These are phyloP conservation scores for Tonatia bakeri DNA, from an alignment of 2,113 vertebrate species.

Conservation along the genomic window DNA sequence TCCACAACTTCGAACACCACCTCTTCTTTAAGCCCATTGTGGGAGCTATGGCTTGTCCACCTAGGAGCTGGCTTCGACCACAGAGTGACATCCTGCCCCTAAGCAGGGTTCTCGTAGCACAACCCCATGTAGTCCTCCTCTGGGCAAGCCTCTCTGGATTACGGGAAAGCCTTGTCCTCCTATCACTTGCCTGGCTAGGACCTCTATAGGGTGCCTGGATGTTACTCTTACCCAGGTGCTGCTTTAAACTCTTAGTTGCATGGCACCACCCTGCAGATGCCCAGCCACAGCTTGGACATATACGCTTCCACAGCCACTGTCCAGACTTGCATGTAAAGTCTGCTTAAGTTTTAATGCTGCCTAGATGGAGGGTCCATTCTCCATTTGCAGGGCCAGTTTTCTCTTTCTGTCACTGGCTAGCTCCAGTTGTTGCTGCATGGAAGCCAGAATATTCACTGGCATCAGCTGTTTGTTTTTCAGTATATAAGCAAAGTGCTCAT, in stretches of 20 bases:
- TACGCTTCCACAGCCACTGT: constrained; percentile 71
- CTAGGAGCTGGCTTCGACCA: constrained; percentile 88
- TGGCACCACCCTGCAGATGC: constrained; percentile 45
- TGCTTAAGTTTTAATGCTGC: constrained; percentile 83
- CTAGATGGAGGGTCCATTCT: constrained; percentile 97
- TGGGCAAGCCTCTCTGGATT: constrained; percentile 87
- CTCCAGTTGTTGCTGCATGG: constrained; percentile 94
- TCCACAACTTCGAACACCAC: constrained; percentile 85
- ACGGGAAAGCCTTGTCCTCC: constrained; percentile 85
- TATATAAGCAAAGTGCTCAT: constrained; percentile 99
- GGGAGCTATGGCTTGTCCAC: constrained; percentile 86
- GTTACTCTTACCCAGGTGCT: constrained; percentile 95
- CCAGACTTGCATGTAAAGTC: constrained; percentile 70
- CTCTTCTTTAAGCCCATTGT: constrained; percentile 88
- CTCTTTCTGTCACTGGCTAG: constrained; percentile 97
- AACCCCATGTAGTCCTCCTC: constrained; percentile 86
- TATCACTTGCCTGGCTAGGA: constrained; percentile 83
- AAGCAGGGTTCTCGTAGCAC: constrained; percentile 84
- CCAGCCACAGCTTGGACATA: constrained; percentile 75
- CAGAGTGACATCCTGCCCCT: constrained; percentile 89
- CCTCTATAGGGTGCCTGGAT: constrained; percentile 93
- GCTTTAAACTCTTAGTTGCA: constrained; percentile 91
- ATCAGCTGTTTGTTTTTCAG: constrained; percentile 99
- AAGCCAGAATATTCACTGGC: constrained; percentile 96
- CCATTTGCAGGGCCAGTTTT: constrained; percentile 91